Conservation (phyloP, 2,888 invertebrate genomes). For the Drosophila neonasuta region DNA sequence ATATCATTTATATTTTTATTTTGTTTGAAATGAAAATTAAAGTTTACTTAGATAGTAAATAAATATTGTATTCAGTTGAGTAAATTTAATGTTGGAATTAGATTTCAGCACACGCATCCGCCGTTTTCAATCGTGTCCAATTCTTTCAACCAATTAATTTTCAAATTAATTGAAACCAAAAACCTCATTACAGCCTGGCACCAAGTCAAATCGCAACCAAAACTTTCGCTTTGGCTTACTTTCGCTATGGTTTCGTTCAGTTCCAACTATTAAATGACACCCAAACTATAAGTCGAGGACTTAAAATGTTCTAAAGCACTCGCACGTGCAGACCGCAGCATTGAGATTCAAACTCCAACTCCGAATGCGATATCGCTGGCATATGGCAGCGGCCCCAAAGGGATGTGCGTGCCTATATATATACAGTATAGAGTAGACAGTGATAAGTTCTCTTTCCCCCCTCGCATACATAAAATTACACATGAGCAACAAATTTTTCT, state of each 20-base stretch:
- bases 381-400: constrained; percentile 11
- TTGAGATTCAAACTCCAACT: constrained; percentile 27
- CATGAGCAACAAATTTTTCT: constrained; percentile 56
- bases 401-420: constrained; percentile 39
- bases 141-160: constrained; percentile 57
- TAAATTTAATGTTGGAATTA: not conserved
- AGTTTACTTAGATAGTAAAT: not conserved
- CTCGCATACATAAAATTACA: constrained; percentile 65
- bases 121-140: not conserved
- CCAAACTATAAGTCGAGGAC: constrained; percentile 64
- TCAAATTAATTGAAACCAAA: constrained; percentile 49
- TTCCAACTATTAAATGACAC: constrained; percentile 35
- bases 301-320: constrained; percentile 53
- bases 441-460: not conserved
- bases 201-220: constrained; percentile 19
- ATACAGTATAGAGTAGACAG: not conserved
- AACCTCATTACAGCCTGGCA: constrained; percentile 48
- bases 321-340: constrained; percentile 46
- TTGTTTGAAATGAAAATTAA: no score
- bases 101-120: not conserved
- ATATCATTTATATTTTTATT: no score
- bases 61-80: not conserved
- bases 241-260: constrained; percentile 21
- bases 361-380: constrained; percentile 22
- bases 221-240: constrained; percentile 53